These are phyloP conservation scores for Drosophila maculinotata DNA, from an alignment of 2,888 invertebrate genomes.

Conservation along the genomic window DNA sequence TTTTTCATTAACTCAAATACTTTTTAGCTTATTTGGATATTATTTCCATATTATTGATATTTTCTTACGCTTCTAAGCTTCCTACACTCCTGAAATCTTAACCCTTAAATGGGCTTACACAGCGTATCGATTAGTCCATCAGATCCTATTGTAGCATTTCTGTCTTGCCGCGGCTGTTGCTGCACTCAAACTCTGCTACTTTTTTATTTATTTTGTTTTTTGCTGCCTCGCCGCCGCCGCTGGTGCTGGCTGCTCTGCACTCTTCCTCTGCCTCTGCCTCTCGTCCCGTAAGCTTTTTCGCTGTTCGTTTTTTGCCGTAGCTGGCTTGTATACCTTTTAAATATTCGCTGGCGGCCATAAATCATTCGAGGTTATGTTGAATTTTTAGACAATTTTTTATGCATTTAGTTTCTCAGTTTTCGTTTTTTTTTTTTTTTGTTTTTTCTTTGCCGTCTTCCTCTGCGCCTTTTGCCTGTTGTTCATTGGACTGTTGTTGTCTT, in stretches of 20 bases:
- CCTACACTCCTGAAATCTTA: too few species aligned
- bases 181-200: slow-evolving; percentile 31
- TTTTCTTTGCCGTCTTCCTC: slow-evolving; percentile 37
- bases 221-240: slow-evolving; percentile 13
- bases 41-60: too few species aligned
- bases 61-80: too few species aligned
- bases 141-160: slow-evolving; percentile 9
- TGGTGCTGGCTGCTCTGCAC: slow-evolving; percentile 2
- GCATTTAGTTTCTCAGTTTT: slow-evolving; percentile 54
- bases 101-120: background rate
- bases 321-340: slow-evolving; percentile 77
- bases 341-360: slow-evolving; percentile 83
- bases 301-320: slow-evolving; percentile 19
- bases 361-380: slow-evolving; percentile 84
- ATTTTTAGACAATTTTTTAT: slow-evolving; percentile 80
- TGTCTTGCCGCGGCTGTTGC: slow-evolving; percentile 22
- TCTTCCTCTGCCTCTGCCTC: background rate
- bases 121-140: slow-evolving; percentile 12
- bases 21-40: too few species aligned
- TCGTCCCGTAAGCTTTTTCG: slow-evolving; percentile 16
- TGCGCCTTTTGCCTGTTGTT: slow-evolving; percentile 26
- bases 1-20: too few species aligned
- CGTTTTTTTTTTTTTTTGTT: background rate
- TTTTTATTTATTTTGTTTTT: slow-evolving; percentile 7
- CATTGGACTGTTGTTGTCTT: slow-evolving; percentile 45